Evolutionary conservation across 2,888 invertebrate genomes (phyloP), one percentile per base, ranked within the genome.

Genomic region (Didymodactylos carnosus): DNA sequence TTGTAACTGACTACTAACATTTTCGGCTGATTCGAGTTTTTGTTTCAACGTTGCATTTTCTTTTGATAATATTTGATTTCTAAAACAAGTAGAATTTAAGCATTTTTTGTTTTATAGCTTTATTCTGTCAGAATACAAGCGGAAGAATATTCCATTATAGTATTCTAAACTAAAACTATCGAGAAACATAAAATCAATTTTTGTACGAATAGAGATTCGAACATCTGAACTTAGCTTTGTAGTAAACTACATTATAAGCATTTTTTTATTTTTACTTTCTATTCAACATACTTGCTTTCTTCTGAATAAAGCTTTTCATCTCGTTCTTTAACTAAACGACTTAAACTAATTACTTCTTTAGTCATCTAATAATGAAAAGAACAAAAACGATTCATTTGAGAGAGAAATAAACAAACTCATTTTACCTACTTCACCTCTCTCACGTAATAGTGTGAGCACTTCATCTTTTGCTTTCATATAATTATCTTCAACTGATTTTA

Each of bases 401-500:
- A 49, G 19, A 23, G 10, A 16, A 23, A 49, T 2, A 49, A 23
- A 19, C 6, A n/a, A 49, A 4, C 23, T 2, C n/a, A n/a, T n/a
- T 23, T 16, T 19, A 49, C n/a, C 29, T 62, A 62, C 62, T 19
- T 62, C 62, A 19, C 62, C 62, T 35, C 62, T 13, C 35, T 62
- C 62, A 19, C 62, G 6, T 62, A 62, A n/a, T n/a, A 62, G 35
- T 35, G 62, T 62, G n/a, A 62, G 35, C n/a, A 71, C 41, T 73
- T 53, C 72, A 39, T 71, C 73, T 69, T 75, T 72, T 4, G 72
- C 49, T 70, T 75, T 75, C 39, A 72, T 51, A 35, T 72, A 69
- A 69, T 74, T 40, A 53, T 71, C 27, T n/a, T 74, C 74, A 23
- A 74, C 39, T 41, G 39, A 39, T 19, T 40, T 53, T 29, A 51